Conservation (phyloP, 2,888 invertebrate species). For the Catocala sponsa region DNA sequence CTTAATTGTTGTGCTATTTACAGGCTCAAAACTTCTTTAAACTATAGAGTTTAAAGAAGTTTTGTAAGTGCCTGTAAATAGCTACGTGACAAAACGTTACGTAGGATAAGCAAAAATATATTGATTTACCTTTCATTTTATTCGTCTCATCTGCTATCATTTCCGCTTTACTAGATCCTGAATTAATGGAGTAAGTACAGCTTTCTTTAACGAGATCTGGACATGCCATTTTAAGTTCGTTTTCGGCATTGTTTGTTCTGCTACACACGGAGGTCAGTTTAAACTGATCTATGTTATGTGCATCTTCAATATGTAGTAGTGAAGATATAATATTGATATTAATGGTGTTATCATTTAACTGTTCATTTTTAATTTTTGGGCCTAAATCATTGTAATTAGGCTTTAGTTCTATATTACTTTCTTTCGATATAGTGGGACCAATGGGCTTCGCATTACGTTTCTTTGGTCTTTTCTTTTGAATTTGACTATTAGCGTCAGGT, state of each 20-base stretch:
- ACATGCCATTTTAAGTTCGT: neutral
- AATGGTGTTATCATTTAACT: constrained; percentile 3
- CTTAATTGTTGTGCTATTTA: too few species aligned
- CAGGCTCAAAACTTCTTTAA: too few species aligned
- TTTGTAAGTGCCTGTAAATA: too few species aligned
- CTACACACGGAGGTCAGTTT: too few species aligned
- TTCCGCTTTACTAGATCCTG: constrained; percentile 44
- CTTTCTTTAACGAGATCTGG: constrained; percentile 15
- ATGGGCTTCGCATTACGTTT: neutral
- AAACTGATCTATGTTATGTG: too few species aligned
- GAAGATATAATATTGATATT: neutral
- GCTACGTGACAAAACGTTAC: too few species aligned
- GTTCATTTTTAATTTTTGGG: constrained; percentile 19
- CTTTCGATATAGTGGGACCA: neutral
- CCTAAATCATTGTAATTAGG: neutral
- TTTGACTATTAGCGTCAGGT: constrained; percentile 18
- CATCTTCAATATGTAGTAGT: too few species aligned
- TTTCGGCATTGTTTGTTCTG: neutral
- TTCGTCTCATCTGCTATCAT: constrained; percentile 16
- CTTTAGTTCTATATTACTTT: neutral
- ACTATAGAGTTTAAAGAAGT: too few species aligned
- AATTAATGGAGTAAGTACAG: constrained; percentile 40
- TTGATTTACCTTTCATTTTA: constrained; percentile 24
- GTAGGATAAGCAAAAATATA: too few species aligned
- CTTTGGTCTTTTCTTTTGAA: constrained; percentile 22